Conservation (phyloP, 2,888 invertebrate species). For the Podabrus alpinus region DNA sequence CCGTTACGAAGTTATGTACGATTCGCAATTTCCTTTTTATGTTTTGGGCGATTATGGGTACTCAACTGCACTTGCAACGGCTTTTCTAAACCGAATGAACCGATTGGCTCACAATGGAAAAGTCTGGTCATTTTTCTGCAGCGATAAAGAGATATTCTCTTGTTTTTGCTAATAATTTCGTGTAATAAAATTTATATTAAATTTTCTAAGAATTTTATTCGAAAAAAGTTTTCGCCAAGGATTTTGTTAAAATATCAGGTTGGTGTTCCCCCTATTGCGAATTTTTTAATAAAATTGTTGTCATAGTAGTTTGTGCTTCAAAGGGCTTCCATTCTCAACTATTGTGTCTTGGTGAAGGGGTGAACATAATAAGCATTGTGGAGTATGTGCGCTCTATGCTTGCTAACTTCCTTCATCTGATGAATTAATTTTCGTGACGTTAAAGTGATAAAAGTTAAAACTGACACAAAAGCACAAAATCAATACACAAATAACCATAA, state of each 20-base stretch:
- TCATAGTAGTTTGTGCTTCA: neutral
- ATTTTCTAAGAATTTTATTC: neutral
- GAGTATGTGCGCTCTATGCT: neutral
- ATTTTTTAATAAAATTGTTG: too few relatives aligned
- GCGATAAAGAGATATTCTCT: neutral
- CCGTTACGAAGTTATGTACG: neutral
- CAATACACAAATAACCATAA: too few relatives aligned
- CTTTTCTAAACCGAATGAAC: neutral
- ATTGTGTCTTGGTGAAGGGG: neutral
- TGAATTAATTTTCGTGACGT: neutral
- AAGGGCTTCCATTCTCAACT: neutral
- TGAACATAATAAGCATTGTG: neutral
- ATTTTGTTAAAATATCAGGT: too few relatives aligned
- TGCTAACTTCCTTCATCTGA: neutral
- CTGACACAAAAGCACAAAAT: too few relatives aligned
- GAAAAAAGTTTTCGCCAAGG: too few relatives aligned
- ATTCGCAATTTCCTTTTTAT: neutral
- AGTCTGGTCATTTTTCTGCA: neutral
- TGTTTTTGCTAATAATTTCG: neutral
- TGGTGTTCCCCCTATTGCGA: too few relatives aligned
- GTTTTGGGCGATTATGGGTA: neutral
- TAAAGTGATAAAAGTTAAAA: too few relatives aligned
- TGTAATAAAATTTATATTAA: neutral
- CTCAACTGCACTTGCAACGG: neutral
- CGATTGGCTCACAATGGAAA: neutral